phyloP scores from a whole-genome alignment of 1,140 invertebrate genomes.

The Listronotus oregonensis region DNA sequence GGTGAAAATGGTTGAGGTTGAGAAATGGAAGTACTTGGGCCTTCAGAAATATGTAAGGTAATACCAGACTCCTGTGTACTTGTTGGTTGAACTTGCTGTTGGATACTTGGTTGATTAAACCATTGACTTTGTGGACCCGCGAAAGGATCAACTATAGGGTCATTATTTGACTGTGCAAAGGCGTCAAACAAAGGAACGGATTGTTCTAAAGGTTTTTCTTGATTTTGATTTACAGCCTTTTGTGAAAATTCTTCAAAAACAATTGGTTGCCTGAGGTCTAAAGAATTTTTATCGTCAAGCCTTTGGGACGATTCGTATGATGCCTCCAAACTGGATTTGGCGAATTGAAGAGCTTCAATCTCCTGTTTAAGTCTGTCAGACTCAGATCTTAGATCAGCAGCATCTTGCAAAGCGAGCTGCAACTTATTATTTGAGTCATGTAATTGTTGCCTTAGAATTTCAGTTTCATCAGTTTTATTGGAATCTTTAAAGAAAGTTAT shows the following conservation, averaged over 20 bases:
- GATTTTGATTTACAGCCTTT: neutral
- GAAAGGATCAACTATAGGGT: conserved; percentile 11
- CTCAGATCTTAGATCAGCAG: neutral
- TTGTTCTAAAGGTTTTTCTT: neutral
- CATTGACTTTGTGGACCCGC: neutral
- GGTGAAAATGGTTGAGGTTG: conserved; percentile 6
- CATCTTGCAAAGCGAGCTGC: neutral
- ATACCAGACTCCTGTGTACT: neutral
- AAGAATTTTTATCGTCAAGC: neutral
- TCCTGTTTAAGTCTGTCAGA: conserved; percentile 8
- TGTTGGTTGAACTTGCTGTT: neutral
- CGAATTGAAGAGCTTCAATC: conserved; percentile 10
- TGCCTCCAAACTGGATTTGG: conserved; percentile 13
- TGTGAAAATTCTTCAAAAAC: conserved; percentile 8
- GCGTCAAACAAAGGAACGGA: neutral
- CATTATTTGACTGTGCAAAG: neutral
- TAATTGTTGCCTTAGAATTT: neutral
- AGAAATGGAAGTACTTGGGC: neutral
- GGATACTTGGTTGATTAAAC: neutral
- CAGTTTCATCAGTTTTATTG: neutral
- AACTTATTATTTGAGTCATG: neutral
- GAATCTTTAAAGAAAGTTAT: neutral
- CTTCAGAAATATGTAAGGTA: too few relatives aligned
- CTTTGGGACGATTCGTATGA: conserved; percentile 12
- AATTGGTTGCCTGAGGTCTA: neutral